Evolutionary conservation across 2,888 invertebrate genomes (phyloP).

Genomic region (Automeris io): DNA sequence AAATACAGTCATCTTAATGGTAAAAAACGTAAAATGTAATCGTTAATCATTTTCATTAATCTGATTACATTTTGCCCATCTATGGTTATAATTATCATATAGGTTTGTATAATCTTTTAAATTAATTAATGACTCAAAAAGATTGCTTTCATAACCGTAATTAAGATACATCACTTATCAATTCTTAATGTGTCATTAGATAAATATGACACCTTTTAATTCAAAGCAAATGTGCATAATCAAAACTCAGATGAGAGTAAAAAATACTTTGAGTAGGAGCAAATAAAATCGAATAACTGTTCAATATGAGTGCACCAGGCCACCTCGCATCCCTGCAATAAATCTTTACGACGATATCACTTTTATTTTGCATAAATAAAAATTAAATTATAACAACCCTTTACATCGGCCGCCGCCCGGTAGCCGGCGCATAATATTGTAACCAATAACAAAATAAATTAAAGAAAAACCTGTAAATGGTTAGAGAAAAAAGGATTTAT

Average conservation of each 20-base stretch:
- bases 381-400: constrained; percentile 69
- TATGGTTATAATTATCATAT: too few species aligned
- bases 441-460: constrained; percentile 69
- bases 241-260: not conserved
- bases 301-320: constrained; percentile 26
- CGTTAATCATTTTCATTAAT: too few species aligned
- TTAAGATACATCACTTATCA: too few species aligned
- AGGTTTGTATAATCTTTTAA: too few species aligned
- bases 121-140: too few species aligned
- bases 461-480: constrained; percentile 43
- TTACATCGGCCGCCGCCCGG: constrained; percentile 66
- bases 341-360: constrained; percentile 59
- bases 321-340: constrained; percentile 50
- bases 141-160: too few species aligned
- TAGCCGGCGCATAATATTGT: constrained; percentile 73
- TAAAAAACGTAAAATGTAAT: too few species aligned
- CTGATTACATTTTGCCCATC: too few species aligned
- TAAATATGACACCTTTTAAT: not conserved
- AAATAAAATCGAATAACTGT: constrained; percentile 21
- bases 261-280: constrained; percentile 4
- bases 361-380: constrained; percentile 76
- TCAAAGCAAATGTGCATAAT: not conserved
- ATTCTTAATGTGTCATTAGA: too few species aligned
- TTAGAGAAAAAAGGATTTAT: constrained; percentile 56
- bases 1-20: too few species aligned